Evolutionary conservation across 2,113 vertebrate genomes (phyloP).

Genomic region (Setophaga coronata): DNA sequence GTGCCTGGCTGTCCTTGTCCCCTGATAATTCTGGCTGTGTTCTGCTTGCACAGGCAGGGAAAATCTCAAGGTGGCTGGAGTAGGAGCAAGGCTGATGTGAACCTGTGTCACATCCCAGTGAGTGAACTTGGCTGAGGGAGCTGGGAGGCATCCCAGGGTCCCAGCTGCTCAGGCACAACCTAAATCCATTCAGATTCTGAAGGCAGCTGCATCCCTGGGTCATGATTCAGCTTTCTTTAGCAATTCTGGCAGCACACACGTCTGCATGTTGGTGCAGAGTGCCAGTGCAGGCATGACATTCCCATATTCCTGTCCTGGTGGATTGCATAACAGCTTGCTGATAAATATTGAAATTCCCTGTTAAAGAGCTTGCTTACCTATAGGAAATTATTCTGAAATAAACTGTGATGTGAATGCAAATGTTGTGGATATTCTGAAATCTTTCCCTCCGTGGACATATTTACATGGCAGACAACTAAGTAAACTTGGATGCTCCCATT

Average conservation of each 20-base stretch:
- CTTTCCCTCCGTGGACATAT: fast-evolving
- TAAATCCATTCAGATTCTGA: background rate
- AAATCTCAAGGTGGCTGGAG: background rate
- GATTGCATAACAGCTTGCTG: background rate
- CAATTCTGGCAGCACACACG: background rate
- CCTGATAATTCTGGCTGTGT: background rate
- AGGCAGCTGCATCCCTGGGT: background rate
- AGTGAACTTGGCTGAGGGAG: background rate
- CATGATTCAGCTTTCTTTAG: slow-evolving; percentile 34
- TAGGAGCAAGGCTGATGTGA: background rate
- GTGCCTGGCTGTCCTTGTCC: background rate
- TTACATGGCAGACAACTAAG: background rate
- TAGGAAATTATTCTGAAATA: background rate
- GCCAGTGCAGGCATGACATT: background rate
- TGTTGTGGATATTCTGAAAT: background rate
- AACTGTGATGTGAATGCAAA: background rate
- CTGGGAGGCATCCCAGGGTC: background rate
- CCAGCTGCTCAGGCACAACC: background rate
- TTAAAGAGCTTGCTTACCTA: background rate
- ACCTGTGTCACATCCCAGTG: background rate
- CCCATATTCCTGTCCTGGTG: background rate
- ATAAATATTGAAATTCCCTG: background rate
- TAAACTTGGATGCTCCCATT: background rate
- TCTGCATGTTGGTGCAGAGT: background rate
- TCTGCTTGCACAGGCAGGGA: background rate